Percentiles rank a stretch among this genome's conserved stretches.
phyloP scores from a whole-genome alignment of 92 coral and sea anemone species.

The Anthopleura xanthogrammica region DNA sequence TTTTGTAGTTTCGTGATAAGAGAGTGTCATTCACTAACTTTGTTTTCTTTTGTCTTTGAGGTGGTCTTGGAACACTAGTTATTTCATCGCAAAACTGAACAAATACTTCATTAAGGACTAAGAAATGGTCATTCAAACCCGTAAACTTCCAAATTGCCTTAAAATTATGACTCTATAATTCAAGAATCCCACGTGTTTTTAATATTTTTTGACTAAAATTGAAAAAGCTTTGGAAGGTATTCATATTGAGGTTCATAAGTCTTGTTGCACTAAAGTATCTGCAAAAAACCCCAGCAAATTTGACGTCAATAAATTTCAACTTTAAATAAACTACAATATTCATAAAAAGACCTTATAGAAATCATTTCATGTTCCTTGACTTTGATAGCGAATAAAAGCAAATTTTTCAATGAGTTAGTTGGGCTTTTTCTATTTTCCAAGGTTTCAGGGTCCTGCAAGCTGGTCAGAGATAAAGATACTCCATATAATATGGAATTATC shows the following conservation, averaged over 20 bases:
- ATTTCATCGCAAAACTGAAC: neutral
- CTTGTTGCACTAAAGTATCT: neutral
- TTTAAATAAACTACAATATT: too few species aligned
- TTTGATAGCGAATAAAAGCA: neutral
- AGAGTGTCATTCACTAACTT: constrained; percentile 2
- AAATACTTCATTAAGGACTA: neutral
- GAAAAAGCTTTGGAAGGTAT: neutral
- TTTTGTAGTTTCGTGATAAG: constrained; percentile 17
- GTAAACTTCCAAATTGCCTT: neutral
- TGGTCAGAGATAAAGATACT: neutral
- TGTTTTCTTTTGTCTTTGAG: constrained; percentile 28
- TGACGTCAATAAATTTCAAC: too few species aligned
- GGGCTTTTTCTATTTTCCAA: neutral
- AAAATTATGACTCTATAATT: neutral
- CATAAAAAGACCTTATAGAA: too few species aligned
- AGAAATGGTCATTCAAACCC: neutral
- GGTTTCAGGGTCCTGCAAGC: neutral
- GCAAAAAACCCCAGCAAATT: neutral
- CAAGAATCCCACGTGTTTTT: neutral
- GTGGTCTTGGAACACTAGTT: constrained; percentile 16
- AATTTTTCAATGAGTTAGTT: neutral
- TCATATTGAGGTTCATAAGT: neutral
- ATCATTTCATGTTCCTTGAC: neutral
- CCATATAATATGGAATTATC: neutral
- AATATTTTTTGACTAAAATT: neutral